Evolutionary conservation across 1,140 invertebrate species (phyloP).

Genomic region (Saccostrea echinata): DNA sequence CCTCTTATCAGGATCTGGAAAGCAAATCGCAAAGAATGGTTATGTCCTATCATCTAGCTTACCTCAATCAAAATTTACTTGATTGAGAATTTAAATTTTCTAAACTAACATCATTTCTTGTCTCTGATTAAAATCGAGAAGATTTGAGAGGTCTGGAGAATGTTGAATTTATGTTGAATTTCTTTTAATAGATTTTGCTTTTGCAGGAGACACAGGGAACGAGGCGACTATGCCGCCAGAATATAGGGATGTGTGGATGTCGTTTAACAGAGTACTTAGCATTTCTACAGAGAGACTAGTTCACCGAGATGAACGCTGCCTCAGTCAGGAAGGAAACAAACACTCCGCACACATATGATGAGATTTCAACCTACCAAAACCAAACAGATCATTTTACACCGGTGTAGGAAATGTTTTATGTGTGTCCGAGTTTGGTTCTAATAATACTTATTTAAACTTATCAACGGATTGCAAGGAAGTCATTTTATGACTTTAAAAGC

Average conservation of each 20-base stretch:
- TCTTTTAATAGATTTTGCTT: too few relatives aligned
- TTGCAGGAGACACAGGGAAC: neutral
- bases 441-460: neutral
- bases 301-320: neutral
- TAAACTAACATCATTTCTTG: too few relatives aligned
- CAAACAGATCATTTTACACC: neutral
- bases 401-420: neutral
- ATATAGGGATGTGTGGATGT: neutral
- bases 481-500: neutral
- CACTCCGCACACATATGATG: neutral
- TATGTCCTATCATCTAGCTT: too few relatives aligned
- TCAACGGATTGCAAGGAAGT: neutral
- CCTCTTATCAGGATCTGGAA: too few relatives aligned
- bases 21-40: too few relatives aligned
- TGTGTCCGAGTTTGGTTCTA: slow-evolving; percentile 5
- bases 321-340: neutral
- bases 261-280: slow-evolving; percentile 4
- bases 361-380: neutral
- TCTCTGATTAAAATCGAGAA: too few relatives aligned
- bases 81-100: too few relatives aligned
- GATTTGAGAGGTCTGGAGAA: neutral
- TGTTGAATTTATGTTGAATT: neutral
- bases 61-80: too few relatives aligned
- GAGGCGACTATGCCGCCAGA: neutral
- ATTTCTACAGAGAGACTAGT: slow-evolving; percentile 5